Conservation (phyloP, 2,888 invertebrate species). For the Nebria salina region DNA sequence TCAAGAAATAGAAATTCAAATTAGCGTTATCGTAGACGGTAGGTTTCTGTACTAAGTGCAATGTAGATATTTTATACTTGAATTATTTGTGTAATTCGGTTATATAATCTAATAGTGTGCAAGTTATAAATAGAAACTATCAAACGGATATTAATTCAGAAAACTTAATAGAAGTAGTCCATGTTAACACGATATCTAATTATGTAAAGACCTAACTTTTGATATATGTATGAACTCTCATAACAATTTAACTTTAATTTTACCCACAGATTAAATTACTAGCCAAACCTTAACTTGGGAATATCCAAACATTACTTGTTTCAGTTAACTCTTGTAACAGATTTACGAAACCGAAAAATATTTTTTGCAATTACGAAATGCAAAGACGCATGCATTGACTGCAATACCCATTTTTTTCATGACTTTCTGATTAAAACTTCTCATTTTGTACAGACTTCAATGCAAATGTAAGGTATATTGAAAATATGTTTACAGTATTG, state of each 20-base stretch:
- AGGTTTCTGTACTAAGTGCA: too few relatives aligned
- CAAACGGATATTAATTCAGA: not conserved
- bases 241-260: not conserved
- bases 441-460: not conserved
- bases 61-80: not conserved
- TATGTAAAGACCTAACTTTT: constrained; percentile 10
- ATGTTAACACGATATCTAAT: not conserved
- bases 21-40: too few relatives aligned
- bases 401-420: not conserved
- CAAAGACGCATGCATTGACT: too few relatives aligned
- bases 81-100: not conserved
- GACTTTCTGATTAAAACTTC: not conserved
- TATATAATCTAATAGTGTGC: not conserved
- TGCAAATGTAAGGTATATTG: not conserved
- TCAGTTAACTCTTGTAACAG: not conserved
- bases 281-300: not conserved
- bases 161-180: not conserved
- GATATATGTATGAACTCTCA: not conserved
- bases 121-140: not conserved
- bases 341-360: not conserved
- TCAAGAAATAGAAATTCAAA: too few relatives aligned
- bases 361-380: not conserved
- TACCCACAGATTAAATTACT: not conserved
- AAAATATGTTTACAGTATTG: not conserved
- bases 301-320: not conserved